A percentile compares a stretch with the other conserved stretches of the same genome.
phyloP scores from a whole-genome alignment of 2,797 vertebrate genomes.

The Knipowitschia caucasica region DNA sequence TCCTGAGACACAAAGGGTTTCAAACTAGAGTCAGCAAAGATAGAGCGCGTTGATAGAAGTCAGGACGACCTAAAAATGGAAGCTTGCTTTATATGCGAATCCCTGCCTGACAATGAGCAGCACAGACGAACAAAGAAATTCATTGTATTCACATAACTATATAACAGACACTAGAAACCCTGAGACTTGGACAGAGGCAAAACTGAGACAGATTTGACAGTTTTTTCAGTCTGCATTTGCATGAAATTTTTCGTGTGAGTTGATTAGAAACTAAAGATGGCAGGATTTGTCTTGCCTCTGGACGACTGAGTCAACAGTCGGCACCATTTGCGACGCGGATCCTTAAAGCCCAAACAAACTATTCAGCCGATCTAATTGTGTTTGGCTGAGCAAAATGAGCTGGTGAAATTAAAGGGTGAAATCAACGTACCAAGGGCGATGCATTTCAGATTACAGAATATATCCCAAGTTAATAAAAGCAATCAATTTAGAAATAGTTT shows the following conservation, averaged over 20 bases:
- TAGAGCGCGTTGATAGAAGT: too few species aligned
- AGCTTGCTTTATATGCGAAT: too few species aligned
- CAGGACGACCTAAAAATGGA: too few species aligned
- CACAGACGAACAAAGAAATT: too few species aligned
- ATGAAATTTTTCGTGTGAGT: neutral
- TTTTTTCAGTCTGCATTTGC: neutral
- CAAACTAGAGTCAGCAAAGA: too few species aligned
- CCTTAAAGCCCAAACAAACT: conserved; percentile 6
- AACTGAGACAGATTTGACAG: neutral
- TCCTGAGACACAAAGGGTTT: too few species aligned
- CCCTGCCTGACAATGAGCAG: too few species aligned
- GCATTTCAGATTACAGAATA: neutral
- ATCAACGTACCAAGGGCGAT: neutral
- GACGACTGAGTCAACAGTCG: conserved; percentile 1
- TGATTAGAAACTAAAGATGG: conserved; percentile 1
- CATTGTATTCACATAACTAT: too few species aligned
- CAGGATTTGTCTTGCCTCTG: conserved; percentile 1
- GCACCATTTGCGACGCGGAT: conserved; percentile 5
- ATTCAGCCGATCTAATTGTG: conserved; percentile 3
- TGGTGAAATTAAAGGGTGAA: conserved; percentile 8
- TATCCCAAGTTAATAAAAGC: conserved; percentile 4
- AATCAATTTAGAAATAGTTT: neutral
- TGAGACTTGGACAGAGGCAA: neutral
- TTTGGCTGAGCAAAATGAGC: conserved; percentile 8
- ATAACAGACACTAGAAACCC: neutral